phyloP scores from a whole-genome alignment of 2,797 vertebrate species.

The Kryptopterus vitreolus region DNA sequence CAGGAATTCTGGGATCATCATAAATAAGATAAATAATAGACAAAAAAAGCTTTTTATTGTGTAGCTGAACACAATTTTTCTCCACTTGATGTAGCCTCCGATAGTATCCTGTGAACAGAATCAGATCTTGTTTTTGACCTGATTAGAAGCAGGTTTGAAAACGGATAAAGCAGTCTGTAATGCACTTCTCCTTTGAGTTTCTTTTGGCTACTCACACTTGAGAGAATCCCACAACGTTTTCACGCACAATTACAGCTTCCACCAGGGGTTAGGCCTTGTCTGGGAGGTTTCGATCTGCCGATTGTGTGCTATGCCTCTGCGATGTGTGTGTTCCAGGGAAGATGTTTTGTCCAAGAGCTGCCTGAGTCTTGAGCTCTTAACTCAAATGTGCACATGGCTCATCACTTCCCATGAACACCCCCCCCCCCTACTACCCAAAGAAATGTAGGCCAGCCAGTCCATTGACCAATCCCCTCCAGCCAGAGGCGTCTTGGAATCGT shows the following conservation, averaged over 20 bases:
- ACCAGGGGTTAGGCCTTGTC: slow-evolving; percentile 49
- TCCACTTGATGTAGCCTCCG: neutral
- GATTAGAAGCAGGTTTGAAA: neutral
- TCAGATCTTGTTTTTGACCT: neutral
- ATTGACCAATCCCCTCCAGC: slow-evolving; percentile 54
- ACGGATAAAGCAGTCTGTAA: neutral
- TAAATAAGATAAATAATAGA: too few species aligned
- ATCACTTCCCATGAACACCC: slow-evolving; percentile 55
- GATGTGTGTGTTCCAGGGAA: slow-evolving; percentile 46
- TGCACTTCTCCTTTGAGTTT: slow-evolving; percentile 13
- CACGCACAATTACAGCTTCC: slow-evolving; percentile 60
- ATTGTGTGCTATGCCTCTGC: slow-evolving; percentile 31
- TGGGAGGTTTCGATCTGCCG: slow-evolving; percentile 41
- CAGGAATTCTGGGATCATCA: too few species aligned
- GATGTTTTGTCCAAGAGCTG: slow-evolving; percentile 52
- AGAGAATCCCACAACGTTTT: slow-evolving; percentile 58
- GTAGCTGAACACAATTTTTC: neutral
- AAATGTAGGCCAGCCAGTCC: slow-evolving; percentile 53
- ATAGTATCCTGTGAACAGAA: neutral
- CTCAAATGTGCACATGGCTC: slow-evolving; percentile 59
- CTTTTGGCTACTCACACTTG: slow-evolving; percentile 45
- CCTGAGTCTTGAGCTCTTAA: slow-evolving; percentile 50
- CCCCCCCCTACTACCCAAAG: slow-evolving; percentile 40
- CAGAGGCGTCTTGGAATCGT: slow-evolving; percentile 43
- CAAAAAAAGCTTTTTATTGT: too few species aligned